Percentiles rank a stretch among this genome's conserved stretches.
Conservation (phyloP, 2,113 vertebrate species). For the Labeo rohita region DNA sequence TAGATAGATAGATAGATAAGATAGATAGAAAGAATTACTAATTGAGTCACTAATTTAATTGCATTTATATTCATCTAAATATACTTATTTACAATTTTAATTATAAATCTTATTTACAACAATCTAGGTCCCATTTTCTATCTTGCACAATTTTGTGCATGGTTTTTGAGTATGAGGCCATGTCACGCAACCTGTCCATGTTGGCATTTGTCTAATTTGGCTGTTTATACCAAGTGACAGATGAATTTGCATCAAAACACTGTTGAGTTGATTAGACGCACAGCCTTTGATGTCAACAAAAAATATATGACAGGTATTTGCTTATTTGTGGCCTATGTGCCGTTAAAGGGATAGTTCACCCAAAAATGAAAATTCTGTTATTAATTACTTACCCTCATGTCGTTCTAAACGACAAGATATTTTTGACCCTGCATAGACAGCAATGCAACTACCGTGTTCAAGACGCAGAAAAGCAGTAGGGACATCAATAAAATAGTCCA, state of each 20-base stretch:
- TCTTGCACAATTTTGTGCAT: not conserved
- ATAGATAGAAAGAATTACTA: no score
- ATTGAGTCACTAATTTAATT: no score
- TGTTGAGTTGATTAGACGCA: not conserved
- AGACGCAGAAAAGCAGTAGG: no score
- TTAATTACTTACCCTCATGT: no score
- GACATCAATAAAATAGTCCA: no score
- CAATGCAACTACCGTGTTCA: no score
- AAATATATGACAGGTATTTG: not conserved
- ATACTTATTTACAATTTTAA: not conserved
- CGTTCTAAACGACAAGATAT: no score
- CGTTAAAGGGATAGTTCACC: not conserved
- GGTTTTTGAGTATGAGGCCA: not conserved
- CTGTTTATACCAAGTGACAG: slow-evolving; percentile 19
- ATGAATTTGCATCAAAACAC: slow-evolving; percentile 18
- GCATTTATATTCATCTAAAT: not conserved
- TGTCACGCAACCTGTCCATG: slow-evolving; percentile 5
- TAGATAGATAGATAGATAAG: no score
- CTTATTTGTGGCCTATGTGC: not conserved
- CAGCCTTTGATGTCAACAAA: slow-evolving; percentile 18
- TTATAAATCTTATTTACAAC: not conserved
- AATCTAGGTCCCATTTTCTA: not conserved
- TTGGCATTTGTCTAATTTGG: not conserved
- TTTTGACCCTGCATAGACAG: no score
- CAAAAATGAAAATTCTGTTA: no score